Conservation (phyloP, 2,797 vertebrate genomes). For the Enteromius paludinosus region DNA sequence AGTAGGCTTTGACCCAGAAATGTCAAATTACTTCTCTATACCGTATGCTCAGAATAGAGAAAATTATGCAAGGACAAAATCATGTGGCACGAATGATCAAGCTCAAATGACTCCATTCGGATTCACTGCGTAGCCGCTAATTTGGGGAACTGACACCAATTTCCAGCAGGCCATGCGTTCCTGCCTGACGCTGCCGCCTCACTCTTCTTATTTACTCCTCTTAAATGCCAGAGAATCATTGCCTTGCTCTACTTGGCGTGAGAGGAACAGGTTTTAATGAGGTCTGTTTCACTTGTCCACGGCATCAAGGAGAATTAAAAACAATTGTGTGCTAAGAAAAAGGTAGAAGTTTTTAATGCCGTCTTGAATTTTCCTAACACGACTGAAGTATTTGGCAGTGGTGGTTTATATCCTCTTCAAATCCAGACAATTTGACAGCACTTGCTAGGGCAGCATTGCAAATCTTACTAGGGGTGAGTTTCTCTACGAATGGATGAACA, state of each 20-base stretch:
- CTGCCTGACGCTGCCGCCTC: conserved; percentile 41
- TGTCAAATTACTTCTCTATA: conserved; percentile 66
- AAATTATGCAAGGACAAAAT: conserved; percentile 76
- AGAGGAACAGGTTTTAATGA: conserved; percentile 65
- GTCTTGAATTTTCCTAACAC: conserved; percentile 54
- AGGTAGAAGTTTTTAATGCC: conserved; percentile 49
- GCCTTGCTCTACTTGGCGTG: conserved; percentile 51
- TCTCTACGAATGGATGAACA: conserved; percentile 33
- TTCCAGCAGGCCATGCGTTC: conserved; percentile 71
- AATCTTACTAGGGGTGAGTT: conserved; percentile 37
- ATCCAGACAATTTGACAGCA: conserved; percentile 35
- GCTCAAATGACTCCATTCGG: conserved; percentile 77
- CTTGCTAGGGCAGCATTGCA: conserved; percentile 62
- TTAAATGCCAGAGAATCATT: conserved; percentile 71
- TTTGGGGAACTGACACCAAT: conserved; percentile 80
- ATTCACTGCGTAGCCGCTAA: conserved; percentile 76
- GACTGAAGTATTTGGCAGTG: conserved; percentile 61
- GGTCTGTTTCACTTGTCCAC: conserved; percentile 40
- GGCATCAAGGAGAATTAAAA: conserved; percentile 44
- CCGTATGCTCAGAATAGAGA: conserved; percentile 63
- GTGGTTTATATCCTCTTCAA: conserved; percentile 57
- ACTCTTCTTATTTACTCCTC: conserved; percentile 72
- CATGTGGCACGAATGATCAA: conserved; percentile 76
- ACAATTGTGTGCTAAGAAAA: conserved; percentile 38
- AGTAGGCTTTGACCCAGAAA: conserved; percentile 75